Conservation (phyloP, 2,888 invertebrate species). For the Pyrochroa serraticornis region DNA sequence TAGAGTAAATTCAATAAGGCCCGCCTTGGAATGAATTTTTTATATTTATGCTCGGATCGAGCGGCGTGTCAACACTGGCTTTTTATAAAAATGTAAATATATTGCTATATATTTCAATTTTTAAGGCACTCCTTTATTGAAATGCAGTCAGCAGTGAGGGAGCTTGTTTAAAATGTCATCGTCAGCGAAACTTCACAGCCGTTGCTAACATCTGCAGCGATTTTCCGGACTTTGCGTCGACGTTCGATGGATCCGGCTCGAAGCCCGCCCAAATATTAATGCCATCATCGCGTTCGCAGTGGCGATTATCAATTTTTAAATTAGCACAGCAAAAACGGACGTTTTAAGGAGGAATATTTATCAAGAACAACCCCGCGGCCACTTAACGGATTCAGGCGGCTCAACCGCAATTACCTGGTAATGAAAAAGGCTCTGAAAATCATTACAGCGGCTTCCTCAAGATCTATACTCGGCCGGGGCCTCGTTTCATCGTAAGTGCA, state of each 20-base stretch:
- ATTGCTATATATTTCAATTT: conserved; percentile 27
- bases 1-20: conserved; percentile 13
- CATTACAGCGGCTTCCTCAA: conserved; percentile 40
- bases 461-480: conserved; percentile 29
- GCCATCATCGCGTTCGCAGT: no score
- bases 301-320: conserved; percentile 9
- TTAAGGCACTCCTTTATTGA: conserved; percentile 31
- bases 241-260: conserved; percentile 11
- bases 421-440: conserved; percentile 45
- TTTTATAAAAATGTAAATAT: conserved; percentile 29
- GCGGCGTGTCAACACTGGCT: conserved; percentile 20
- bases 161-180: conserved; percentile 34
- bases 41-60: conserved; percentile 20
- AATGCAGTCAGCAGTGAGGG: conserved; percentile 33
- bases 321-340: conserved; percentile 7
- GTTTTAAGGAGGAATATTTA: conserved; percentile 10
- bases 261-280: conserved; percentile 2
- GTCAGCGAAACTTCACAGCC: conserved; percentile 33
- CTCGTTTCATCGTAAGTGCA: no score
- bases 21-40: conserved; percentile 23
- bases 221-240: conserved; percentile 31
- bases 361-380: conserved; percentile 17
- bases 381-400: conserved; percentile 27
- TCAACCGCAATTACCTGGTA: conserved; percentile 37
- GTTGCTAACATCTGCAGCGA: conserved; percentile 32